Evolutionary conservation across 2,797 vertebrate species (phyloP).

Genomic region (Scarus forsteni): DNA sequence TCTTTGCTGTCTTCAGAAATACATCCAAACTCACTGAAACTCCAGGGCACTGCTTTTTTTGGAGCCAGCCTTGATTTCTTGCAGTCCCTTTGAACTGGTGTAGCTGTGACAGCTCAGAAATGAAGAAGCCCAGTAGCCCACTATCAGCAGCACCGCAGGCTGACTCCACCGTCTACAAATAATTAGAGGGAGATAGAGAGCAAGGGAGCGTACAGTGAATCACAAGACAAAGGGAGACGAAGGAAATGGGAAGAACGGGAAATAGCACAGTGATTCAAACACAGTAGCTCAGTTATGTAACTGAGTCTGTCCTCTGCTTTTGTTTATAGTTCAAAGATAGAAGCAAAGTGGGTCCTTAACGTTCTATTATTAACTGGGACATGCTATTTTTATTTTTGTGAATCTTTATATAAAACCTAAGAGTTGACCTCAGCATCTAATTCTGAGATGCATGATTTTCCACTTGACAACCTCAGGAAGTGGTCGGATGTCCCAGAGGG

Average conservation of each 20-base stretch:
- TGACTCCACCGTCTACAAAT: conserved; percentile 25
- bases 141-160: conserved; percentile 16
- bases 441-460: too few relatives aligned
- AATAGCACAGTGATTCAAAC: not conserved
- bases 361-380: not conserved
- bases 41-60: not conserved
- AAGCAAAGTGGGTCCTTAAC: not conserved
- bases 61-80: not conserved
- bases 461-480: too few relatives aligned
- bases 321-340: not conserved
- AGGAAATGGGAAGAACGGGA: not conserved
- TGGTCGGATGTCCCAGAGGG: too few relatives aligned
- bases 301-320: not conserved
- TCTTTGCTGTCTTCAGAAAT: not conserved
- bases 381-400: not conserved
- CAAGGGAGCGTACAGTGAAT: not conserved
- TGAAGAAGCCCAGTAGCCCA: conserved; percentile 10
- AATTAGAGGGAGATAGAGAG: conserved; percentile 4
- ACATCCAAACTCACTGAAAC: not conserved
- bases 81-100: not conserved
- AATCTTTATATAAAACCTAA: too few relatives aligned
- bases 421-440: too few relatives aligned
- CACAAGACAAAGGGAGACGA: not conserved
- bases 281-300: conserved; percentile 3
- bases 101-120: conserved; percentile 28